A percentile compares a stretch with the other conserved stretches of the same genome.
These are phyloP conservation scores for Cathartes aura DNA, from an alignment of 2,113 vertebrate genomes.

Conservation along the genomic window DNA sequence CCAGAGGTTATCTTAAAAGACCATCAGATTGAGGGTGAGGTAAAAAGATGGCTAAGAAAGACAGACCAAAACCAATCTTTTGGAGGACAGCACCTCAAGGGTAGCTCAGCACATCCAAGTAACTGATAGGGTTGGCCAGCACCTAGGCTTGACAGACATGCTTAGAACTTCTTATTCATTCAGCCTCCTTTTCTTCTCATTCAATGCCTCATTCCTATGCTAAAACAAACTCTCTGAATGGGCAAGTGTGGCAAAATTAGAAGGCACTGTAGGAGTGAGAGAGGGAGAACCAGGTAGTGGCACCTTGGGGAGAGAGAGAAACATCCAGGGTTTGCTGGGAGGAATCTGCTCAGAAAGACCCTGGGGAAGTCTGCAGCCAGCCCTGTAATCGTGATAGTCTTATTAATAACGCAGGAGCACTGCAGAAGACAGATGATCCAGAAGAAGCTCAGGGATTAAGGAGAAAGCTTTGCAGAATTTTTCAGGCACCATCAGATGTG, in stretches of 20 bases:
- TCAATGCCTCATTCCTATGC: not conserved
- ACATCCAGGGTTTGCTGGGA: not conserved
- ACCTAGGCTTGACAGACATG: not conserved
- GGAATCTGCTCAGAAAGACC: not conserved
- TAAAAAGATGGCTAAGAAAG: not conserved
- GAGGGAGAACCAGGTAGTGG: not conserved
- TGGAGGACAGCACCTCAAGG: not conserved
- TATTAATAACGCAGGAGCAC: conserved; percentile 24
- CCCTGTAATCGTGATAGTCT: not conserved
- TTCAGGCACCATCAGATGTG: not conserved
- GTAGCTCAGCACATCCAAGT: not conserved
- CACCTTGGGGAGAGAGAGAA: not conserved
- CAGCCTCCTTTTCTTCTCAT: not conserved
- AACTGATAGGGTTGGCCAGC: not conserved
- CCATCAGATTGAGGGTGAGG: not conserved
- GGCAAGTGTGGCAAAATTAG: not conserved
- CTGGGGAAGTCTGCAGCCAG: not conserved
- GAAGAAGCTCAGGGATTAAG: conserved; percentile 21
- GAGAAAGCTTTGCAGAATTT: conserved; percentile 31
- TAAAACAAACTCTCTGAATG: not conserved
- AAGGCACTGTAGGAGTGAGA: not conserved
- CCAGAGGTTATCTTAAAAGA: not conserved
- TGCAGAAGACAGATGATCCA: not conserved
- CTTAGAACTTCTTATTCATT: not conserved
- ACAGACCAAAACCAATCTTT: not conserved